phyloP scores from a whole-genome alignment of 2,888 invertebrate species.

The Synergus japonicus region DNA sequence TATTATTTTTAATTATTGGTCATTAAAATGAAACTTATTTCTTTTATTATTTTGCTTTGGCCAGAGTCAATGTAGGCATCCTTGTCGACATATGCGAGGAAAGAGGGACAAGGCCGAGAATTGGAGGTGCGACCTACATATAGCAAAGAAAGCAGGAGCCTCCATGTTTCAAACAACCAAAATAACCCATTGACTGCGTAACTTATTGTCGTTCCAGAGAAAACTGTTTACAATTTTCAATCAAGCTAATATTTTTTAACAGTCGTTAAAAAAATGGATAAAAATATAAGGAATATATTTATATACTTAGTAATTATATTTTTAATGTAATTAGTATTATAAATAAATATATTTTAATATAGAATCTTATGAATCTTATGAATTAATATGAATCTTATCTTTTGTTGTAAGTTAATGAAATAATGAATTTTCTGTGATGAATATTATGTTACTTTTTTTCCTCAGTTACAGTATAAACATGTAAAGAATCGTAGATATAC shows the following conservation, averaged over 20 bases:
- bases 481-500: conserved; percentile 8
- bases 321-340: no score
- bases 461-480: conserved; percentile 14
- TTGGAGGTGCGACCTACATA: conserved; percentile 63
- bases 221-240: neutral
- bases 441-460: conserved; percentile 2
- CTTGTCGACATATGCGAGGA: conserved; percentile 19
- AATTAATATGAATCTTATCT: neutral
- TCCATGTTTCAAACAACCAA: conserved; percentile 41
- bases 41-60: conserved; percentile 21
- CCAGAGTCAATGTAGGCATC: conserved; percentile 9
- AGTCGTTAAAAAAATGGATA: neutral
- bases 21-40: conserved; percentile 21
- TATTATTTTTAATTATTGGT: conserved; percentile 6
- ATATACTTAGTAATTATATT: no score
- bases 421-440: neutral
- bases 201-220: conserved; percentile 1
- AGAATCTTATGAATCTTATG: neutral
- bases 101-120: conserved; percentile 67
- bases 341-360: neutral
- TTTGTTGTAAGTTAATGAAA: neutral
- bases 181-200: conserved; percentile 35
- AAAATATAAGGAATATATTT: no score
- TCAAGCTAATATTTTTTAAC: neutral
- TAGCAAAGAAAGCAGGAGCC: conserved; percentile 26